Conservation (phyloP, 2,797 vertebrate genomes). For the Mus minutoides region DNA sequence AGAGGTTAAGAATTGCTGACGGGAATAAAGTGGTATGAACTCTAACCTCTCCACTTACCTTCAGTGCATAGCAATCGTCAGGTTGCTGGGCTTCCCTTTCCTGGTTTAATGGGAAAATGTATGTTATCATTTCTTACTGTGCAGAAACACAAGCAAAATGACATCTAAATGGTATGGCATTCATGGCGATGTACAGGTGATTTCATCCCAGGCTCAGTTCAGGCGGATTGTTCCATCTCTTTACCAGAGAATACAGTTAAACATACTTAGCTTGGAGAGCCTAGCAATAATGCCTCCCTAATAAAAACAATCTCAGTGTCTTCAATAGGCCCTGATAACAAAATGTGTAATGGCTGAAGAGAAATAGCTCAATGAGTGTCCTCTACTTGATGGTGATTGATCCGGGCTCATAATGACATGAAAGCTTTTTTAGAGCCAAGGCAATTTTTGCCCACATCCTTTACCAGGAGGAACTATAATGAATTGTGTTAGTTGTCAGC, state of each 20-base stretch:
- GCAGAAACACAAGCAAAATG: conserved; percentile 57
- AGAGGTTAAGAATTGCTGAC: not conserved
- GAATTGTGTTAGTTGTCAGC: conserved; percentile 73
- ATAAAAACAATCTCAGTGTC: conserved; percentile 77
- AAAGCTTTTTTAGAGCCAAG: conserved; percentile 76
- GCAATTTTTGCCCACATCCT: conserved; percentile 57
- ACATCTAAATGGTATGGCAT: not conserved
- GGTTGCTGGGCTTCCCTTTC: conserved; percentile 28
- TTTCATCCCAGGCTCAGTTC: conserved; percentile 2
- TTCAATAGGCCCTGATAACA: conserved; percentile 46
- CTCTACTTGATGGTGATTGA: conserved; percentile 71
- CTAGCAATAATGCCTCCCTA: conserved; percentile 69
- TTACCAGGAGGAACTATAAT: conserved; percentile 75
- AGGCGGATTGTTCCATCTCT: conserved; percentile 52
- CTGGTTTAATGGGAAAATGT: conserved; percentile 42
- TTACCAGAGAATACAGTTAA: conserved; percentile 72
- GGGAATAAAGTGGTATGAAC: not conserved
- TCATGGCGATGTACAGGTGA: conserved; percentile 55
- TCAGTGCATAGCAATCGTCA: not conserved
- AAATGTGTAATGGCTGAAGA: conserved; percentile 60
- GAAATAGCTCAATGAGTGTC: conserved; percentile 57
- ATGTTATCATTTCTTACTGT: conserved; percentile 53
- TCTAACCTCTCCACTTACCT: not conserved
- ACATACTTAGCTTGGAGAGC: conserved; percentile 64
- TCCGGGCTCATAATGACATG: conserved; percentile 69